Evolutionary conservation across 2,113 vertebrate species (phyloP), one percentile per base, ranked within the genome.

Genomic region (Probosciger aterrimus): DNA sequence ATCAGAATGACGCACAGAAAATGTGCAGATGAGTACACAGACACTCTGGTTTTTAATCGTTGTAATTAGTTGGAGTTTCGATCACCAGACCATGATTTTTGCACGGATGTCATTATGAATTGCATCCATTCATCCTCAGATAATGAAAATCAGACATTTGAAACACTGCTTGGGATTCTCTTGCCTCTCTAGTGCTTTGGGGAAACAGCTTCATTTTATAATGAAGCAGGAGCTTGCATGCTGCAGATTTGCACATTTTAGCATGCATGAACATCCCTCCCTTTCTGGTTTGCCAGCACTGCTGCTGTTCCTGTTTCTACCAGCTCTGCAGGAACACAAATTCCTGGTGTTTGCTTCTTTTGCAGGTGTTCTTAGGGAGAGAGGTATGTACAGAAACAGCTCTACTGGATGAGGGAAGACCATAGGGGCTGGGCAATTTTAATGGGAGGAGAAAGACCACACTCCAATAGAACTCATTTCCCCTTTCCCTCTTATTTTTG

Each of bases 31-130:
- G 82, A 94, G 67, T 23, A 78, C 62, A 70, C 64, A 91, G 80
- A 37, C 77, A 53, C 69, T 68, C 77, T 77, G 37, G 4, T 39
- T 82, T 73, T 91, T 91, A 92, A 86, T 53, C 82, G 86, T 49
- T 86, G 69, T 57, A 53, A 95, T 96, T 91, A 96, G 80, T 15
- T 94, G 62, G 69, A 65, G 63, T 84, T 94, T 94, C 7, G 0
- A 79, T 91, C 90, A 78, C 60, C 73, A 83, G 76, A 68, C 64
- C 57, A 13, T 76, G 73, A 75, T 92, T 94, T 94, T 90, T 88
- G 80, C 7, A 0, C 57, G 82, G 47, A 35, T 96, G 86, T 93
- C 60, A 27, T 87, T 79, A 69, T 0, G 0, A 69, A 70, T 86
- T 9, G 0, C 74, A 55, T 39, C 87, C 59, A 10, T 81, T 92